phyloP scores from a whole-genome alignment of 2,888 invertebrate species.

The Cryptosula pallasiana region DNA sequence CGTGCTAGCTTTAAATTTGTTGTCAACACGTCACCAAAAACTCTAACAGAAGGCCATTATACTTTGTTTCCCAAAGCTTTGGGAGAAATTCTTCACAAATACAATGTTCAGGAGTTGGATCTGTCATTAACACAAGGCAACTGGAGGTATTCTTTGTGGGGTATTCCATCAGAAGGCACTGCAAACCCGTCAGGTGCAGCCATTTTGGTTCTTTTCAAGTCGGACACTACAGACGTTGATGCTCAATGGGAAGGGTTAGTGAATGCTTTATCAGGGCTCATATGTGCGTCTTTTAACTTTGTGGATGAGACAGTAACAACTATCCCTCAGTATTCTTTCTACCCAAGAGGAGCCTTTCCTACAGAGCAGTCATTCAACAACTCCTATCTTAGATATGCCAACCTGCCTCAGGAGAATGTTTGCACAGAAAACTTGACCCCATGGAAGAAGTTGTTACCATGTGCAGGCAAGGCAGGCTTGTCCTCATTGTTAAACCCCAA shows the following conservation, averaged over 20 bases:
- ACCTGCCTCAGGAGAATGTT: constrained; percentile 90
- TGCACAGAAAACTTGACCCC: constrained; percentile 99
- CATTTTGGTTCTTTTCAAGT: constrained; percentile 85
- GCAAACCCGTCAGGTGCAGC: constrained; percentile 78
- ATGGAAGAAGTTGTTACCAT: constrained; percentile 94
- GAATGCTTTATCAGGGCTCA: constrained; percentile 84
- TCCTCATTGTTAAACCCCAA: constrained; percentile 82
- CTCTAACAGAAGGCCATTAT: constrained; percentile 60
- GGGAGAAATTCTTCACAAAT: constrained; percentile 77
- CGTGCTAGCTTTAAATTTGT: not conserved
- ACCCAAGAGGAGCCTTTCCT: constrained; percentile 66
- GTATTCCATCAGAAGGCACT: constrained; percentile 81
- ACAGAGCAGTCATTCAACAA: constrained; percentile 55
- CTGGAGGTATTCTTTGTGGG: constrained; percentile 91
- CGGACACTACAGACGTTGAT: constrained; percentile 68
- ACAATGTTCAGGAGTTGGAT: constrained; percentile 82
- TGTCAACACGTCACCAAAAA: not conserved
- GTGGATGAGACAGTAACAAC: constrained; percentile 74
- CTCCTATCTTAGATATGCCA: constrained; percentile 63
- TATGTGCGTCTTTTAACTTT: constrained; percentile 94
- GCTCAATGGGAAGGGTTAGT: constrained; percentile 76
- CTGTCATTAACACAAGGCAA: constrained; percentile 86
- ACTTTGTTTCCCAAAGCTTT: constrained; percentile 81
- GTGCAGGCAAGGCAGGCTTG: constrained; percentile 74
- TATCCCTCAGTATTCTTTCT: constrained; percentile 74